A percentile compares a stretch with the other conserved stretches of the same genome.
phyloP scores from a whole-genome alignment of 2,888 invertebrate genomes.

The Xestia xanthographa region DNA sequence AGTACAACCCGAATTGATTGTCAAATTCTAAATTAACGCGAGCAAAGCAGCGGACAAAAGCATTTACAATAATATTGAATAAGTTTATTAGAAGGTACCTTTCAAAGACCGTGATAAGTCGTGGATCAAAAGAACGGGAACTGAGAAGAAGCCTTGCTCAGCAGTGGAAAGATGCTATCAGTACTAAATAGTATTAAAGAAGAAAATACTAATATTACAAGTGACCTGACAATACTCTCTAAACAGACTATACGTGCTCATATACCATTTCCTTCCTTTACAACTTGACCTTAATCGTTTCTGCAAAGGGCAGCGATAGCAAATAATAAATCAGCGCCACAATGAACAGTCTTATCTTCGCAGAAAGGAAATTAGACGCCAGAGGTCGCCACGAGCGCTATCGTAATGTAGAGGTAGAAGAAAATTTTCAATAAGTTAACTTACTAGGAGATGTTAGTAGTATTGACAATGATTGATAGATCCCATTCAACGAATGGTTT shows the following conservation, averaged over 20 bases:
- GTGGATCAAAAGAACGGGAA: not conserved
- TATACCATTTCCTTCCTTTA: slow-evolving; percentile 51
- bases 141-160: not conserved
- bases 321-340: slow-evolving; percentile 57
- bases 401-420: slow-evolving; percentile 7
- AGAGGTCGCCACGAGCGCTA: slow-evolving; percentile 50
- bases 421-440: slow-evolving; percentile 9
- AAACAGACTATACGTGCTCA: not conserved
- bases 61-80: not conserved
- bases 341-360: slow-evolving; percentile 54
- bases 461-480: not conserved
- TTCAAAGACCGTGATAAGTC: not conserved
- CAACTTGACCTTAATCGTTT: slow-evolving; percentile 53
- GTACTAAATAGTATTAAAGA: not conserved
- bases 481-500: not conserved
- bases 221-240: slow-evolving; percentile 15
- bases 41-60: too few relatives aligned
- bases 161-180: not conserved
- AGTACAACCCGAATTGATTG: too few relatives aligned
- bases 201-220: not conserved
- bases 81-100: not conserved
- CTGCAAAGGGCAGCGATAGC: slow-evolving; percentile 57
- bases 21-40: too few relatives aligned
- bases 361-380: slow-evolving; percentile 59
- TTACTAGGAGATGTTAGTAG: not conserved